These are phyloP conservation scores for Pardalotus punctatus DNA, from an alignment of 2,113 vertebrate genomes.

Conservation along the genomic window DNA sequence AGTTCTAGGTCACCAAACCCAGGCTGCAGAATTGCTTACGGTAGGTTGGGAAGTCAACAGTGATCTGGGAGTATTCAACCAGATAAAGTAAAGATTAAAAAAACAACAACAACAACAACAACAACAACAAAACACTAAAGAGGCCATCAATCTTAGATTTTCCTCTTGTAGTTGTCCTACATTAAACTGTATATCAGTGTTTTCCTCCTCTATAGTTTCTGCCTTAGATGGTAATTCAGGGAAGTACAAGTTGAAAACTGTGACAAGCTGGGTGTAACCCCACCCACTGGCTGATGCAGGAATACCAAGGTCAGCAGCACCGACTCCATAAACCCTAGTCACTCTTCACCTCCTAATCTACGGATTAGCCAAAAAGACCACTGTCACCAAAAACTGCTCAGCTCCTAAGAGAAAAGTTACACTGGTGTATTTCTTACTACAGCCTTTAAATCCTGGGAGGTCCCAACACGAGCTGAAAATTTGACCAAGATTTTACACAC, in stretches of 20 bases:
- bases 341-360: slow-evolving; percentile 26
- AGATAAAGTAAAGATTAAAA: not conserved
- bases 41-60: not conserved
- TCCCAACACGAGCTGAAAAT: not conserved
- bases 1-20: not conserved
- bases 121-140: not conserved
- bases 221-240: not conserved
- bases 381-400: not conserved
- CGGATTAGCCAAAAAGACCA: not conserved
- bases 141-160: not conserved
- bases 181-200: not conserved
- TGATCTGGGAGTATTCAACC: not conserved
- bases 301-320: not conserved
- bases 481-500: not conserved
- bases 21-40: not conserved
- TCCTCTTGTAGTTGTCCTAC: not conserved
- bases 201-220: not conserved
- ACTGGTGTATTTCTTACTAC: not conserved
- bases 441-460: not conserved
- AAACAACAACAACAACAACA: too few relatives aligned
- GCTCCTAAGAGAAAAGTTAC: not conserved
- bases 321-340: not conserved
- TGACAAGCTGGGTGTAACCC: slow-evolving; percentile 20
- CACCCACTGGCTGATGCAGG: slow-evolving; percentile 43
- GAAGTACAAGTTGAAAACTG: not conserved